Base-by-base conservation (phyloP, 2,113 vertebrate genomes). In the Mustela nigripes region DNA sequence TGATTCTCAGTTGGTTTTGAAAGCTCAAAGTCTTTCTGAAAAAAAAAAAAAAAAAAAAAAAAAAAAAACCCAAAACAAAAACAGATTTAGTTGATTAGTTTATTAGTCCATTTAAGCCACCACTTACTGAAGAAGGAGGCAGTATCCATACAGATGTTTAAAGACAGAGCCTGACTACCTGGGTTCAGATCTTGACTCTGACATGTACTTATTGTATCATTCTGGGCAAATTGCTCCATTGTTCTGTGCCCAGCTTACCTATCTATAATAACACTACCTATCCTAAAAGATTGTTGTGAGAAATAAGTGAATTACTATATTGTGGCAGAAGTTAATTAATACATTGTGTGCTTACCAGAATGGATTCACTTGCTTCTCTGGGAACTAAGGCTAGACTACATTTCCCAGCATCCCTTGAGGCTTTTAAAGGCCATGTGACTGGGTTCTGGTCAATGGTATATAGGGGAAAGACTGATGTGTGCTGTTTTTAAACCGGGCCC, bases 241-340 rank as follows among this genome's bases (percentile, higher is more conserved):
- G n/a, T 53, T 91, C 31, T 91, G 28, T 89, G 69, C n/a, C 42
- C 76, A 50, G 82, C 63, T 96, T 96, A 60, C 79, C 22, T 94
- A 63, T 16, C 33, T 86, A 69, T 87, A 76, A 91, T 36, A 91
- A 53, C 15, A 87, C 4, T 39, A 18, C 58, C 48, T 89, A n/a
- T 21, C 0, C 50, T 65, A 4, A 71, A 89, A 79, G 45, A 56
- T 28, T 65, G 4, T 69, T 89, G 14, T 45, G 28, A 56, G n/a
- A 31, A 65, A 96, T 97, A 97, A 83, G 58, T 89, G 11, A 79
- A 76, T 91, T 82, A 67, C 33, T 56, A 39, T 39, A 58, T 71
- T 65, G 19, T 50, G n/a, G 56, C 56, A 81, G 48, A 90, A 85
- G 89, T 42, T 71, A 74, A 83, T 82, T 16, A 39, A 56, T 53